Evolutionary conservation across 1,140 invertebrate genomes (phyloP).

Genomic region (Zophobas atratus): DNA sequence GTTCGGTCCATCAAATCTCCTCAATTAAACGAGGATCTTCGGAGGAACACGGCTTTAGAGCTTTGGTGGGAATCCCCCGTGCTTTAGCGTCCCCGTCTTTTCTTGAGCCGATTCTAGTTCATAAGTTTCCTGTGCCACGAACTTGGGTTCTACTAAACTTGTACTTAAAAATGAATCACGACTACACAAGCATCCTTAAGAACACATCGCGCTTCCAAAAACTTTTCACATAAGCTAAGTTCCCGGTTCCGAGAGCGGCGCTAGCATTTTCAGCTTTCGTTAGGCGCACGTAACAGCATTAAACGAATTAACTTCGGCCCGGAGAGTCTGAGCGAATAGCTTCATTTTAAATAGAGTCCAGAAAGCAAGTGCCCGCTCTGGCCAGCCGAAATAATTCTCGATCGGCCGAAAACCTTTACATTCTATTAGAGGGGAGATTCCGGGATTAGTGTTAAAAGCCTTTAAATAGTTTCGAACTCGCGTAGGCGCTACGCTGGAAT

Average conservation of each 20-base stretch:
- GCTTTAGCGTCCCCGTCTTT: constrained; percentile 31
- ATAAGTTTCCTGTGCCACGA: constrained; percentile 9
- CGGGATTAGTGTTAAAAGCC: background rate
- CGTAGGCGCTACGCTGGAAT: no score
- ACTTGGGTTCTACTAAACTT: constrained; percentile 37
- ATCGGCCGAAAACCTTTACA: background rate
- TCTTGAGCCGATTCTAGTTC: constrained; percentile 36
- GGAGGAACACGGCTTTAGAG: constrained; percentile 27
- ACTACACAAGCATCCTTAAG: constrained; percentile 45
- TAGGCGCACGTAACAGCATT: constrained; percentile 25
- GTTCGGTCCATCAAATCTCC: constrained; percentile 33
- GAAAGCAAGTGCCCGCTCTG: background rate
- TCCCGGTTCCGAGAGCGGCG: constrained; percentile 7
- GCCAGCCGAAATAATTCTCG: background rate
- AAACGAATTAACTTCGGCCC: constrained; percentile 44
- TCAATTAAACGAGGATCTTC: constrained; percentile 35
- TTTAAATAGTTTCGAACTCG: background rate
- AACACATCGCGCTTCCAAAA: constrained; percentile 39
- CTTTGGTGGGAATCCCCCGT: constrained; percentile 21
- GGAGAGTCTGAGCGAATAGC: constrained; percentile 10
- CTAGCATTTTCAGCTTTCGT: background rate
- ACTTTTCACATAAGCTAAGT: constrained; percentile 45
- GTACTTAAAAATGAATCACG: constrained; percentile 49
- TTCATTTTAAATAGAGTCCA: constrained; percentile 12
- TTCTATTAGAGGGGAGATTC: background rate